Evolutionary conservation across 1,140 invertebrate species (phyloP).

Genomic region (Cyclargus thomasi): DNA sequence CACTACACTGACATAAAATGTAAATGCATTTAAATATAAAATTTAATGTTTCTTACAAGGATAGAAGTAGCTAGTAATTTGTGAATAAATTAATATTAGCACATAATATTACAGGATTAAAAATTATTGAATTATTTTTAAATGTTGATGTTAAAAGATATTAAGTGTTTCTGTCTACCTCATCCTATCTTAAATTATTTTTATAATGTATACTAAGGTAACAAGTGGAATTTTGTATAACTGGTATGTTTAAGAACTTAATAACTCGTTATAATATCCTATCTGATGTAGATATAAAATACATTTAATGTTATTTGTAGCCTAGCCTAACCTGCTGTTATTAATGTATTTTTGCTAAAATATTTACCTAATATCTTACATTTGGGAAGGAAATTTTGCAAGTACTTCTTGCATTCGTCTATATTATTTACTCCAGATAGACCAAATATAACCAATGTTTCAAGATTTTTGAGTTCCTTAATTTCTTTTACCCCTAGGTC

Average conservation of each 20-base stretch:
- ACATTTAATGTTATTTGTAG: not conserved
- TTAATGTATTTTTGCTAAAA: not conserved
- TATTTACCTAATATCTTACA: slow-evolving; percentile 54
- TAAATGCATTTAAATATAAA: not conserved
- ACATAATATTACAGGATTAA: too few species aligned
- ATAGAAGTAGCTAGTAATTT: too few species aligned
- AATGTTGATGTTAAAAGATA: too few species aligned
- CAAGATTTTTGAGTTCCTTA: slow-evolving; percentile 41
- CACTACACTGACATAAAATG: slow-evolving; percentile 10
- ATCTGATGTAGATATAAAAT: not conserved
- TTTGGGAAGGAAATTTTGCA: slow-evolving; percentile 46
- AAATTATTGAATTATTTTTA: too few species aligned
- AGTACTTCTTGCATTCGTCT: slow-evolving; percentile 50
- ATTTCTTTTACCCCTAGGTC: slow-evolving; percentile 56
- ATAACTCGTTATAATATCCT: too few species aligned
- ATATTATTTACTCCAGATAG: slow-evolving; percentile 49
- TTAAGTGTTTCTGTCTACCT: too few species aligned
- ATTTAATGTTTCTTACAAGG: not conserved
- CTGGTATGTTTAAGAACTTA: too few species aligned
- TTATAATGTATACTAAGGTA: too few species aligned
- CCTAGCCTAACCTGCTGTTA: not conserved
- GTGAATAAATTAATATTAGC: too few species aligned
- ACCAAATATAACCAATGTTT: slow-evolving; percentile 52
- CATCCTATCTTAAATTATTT: too few species aligned
- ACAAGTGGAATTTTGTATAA: too few species aligned